Base-by-base conservation (phyloP, 1,140 invertebrate genomes). In the Sipha flava region DNA sequence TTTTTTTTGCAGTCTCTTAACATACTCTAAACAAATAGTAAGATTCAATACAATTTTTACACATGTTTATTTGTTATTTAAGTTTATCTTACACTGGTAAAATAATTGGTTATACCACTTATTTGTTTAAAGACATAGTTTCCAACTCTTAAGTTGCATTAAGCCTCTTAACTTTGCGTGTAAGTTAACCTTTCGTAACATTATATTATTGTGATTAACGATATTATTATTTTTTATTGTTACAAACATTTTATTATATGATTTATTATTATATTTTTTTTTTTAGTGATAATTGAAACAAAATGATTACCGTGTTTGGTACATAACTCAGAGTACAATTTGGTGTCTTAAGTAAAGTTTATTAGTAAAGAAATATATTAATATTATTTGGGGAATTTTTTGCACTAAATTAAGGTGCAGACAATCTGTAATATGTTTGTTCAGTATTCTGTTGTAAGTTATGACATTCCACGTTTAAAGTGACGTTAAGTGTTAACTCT, bases 271-370 rank as follows among this genome's bases (percentile, higher is more conserved):
- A 1, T 75, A 21, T 75, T 40, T 57, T 77, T 43, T 40, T 77
- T 77, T 54, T 57, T 77, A 77, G 49, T 77, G 73, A 59, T 77
- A 75, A 75, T 57, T 37, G 34, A 77, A 77, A 77, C 52, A 77
- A 59, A 77, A 59, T 57, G 16, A 54, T 73, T 77, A 77, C 73
- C 73, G n/a, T 77, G 52, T 54, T 57, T 77, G 73, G 52, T 77
- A 77, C 52, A 77, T 77, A 77, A 77, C 73, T 77, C 49, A 77
- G 43, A 77, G 73, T 77, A 77, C 73, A 77, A 77, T 77, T 77
- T 77, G 73, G 73, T 77, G 73, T 77, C 73, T 77, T 77, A 77
- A 77, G 73, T 77, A 77, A 54, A 54, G 49, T 57, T 73, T 77
- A 40, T 77, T 77, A 77, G 52, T 59, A 77, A 77, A 26, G 14